Percentiles rank a stretch among this genome's conserved stretches.
phyloP scores from a whole-genome alignment of 1,140 invertebrate species.

The silkworm (Bombyx mori) region ASM3026992v2 NC_085115.1:6854501-6855000 shows the following conservation, averaged over 20 bases:
- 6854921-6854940: too few species aligned
- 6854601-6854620: conserved; percentile 34
- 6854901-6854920: too few species aligned
- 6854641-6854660: conserved; percentile 30
- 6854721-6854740: conserved; percentile 15
- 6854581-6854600: conserved; percentile 41
- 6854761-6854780: neutral
- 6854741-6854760: neutral
- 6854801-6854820: neutral
- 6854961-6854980: too few species aligned
- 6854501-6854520: conserved; percentile 18
- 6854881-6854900: too few species aligned
- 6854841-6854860: too few species aligned
- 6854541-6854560: conserved; percentile 20
- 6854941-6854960: too few species aligned
- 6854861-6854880: too few species aligned
- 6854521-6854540: conserved; percentile 22
- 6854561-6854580: conserved; percentile 32
- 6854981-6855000: too few species aligned
- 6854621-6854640: conserved; percentile 32
- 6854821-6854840: neutral
- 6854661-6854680: conserved; percentile 30
- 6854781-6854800: neutral
- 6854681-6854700: conserved; percentile 16
- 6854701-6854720: conserved; percentile 17